phyloP scores from a whole-genome alignment of 2,888 invertebrate species.

The Polyploca ridens region DNA sequence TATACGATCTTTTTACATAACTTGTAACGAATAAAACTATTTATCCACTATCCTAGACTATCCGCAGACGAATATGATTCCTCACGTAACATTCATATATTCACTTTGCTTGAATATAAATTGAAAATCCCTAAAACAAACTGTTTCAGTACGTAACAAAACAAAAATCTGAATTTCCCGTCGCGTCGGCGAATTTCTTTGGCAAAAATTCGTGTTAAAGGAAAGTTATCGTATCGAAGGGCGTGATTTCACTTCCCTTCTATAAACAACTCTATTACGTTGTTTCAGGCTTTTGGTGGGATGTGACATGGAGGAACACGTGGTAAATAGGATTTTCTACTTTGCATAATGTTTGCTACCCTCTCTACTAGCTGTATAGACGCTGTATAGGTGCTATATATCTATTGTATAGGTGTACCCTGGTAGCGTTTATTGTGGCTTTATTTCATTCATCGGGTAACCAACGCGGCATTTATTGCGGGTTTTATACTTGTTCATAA shows the following conservation, averaged over 20 bases:
- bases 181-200: conserved; percentile 16
- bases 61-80: too few relatives aligned
- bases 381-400: neutral
- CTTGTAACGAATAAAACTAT: too few relatives aligned
- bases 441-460: conserved; percentile 28
- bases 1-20: neutral
- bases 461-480: conserved; percentile 19
- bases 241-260: conserved; percentile 55
- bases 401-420: neutral
- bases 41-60: too few relatives aligned
- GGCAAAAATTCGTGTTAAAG: conserved; percentile 29
- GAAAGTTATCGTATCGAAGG: conserved; percentile 51
- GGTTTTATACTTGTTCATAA: conserved; percentile 26
- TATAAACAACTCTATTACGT: conserved; percentile 68
- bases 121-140: conserved; percentile 25
- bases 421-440: conserved; percentile 13
- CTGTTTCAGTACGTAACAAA: conserved; percentile 20
- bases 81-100: neutral
- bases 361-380: conserved; percentile 22
- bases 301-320: conserved; percentile 46
- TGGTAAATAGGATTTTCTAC: conserved; percentile 68
- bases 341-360: conserved; percentile 67
- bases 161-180: conserved; percentile 4
- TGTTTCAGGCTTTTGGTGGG: conserved; percentile 51
- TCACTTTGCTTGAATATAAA: conserved; percentile 17